Percentiles rank a stretch among this genome's conserved stretches.
Conservation (phyloP, 2,113 vertebrate species). For the Zeus faber region DNA sequence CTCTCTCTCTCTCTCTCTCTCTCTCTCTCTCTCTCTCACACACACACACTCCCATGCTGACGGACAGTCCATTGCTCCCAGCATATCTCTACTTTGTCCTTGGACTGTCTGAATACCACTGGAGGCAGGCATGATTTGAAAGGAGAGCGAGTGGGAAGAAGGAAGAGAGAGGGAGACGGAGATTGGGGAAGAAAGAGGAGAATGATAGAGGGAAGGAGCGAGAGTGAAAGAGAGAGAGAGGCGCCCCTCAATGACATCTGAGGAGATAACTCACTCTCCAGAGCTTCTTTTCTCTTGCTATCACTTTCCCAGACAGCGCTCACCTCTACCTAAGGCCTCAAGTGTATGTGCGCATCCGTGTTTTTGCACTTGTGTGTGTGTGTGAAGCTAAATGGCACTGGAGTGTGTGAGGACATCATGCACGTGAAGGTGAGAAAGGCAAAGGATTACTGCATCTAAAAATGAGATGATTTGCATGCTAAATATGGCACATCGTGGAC, state of each 20-base stretch:
- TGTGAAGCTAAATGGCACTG: too few relatives aligned
- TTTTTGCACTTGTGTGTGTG: slow-evolving; percentile 21
- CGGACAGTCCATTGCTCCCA: slow-evolving; percentile 67
- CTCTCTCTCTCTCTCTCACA: slow-evolving; percentile 11
- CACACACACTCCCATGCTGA: slow-evolving; percentile 23
- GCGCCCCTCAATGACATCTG: slow-evolving; percentile 69
- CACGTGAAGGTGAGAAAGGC: slow-evolving; percentile 21
- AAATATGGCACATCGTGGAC: neutral
- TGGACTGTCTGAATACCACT: slow-evolving; percentile 74
- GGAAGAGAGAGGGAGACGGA: slow-evolving; percentile 41
- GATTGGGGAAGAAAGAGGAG: slow-evolving; percentile 40
- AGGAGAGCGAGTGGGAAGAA: slow-evolving; percentile 65
- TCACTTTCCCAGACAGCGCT: slow-evolving; percentile 68
- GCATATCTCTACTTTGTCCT: slow-evolving; percentile 75
- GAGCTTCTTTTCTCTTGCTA: slow-evolving; percentile 68
- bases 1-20: too few relatives aligned
- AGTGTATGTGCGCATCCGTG: slow-evolving; percentile 36
- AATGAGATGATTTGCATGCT: neutral
- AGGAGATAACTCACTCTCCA: slow-evolving; percentile 72
- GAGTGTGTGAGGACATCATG: slow-evolving; percentile 21
- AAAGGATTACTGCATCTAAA: slow-evolving; percentile 22
- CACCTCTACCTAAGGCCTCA: slow-evolving; percentile 44
- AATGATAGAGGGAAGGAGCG: slow-evolving; percentile 61
- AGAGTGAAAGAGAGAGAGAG: slow-evolving; percentile 49
- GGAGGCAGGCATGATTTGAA: slow-evolving; percentile 70